phyloP scores from a whole-genome alignment of 1,140 invertebrate genomes.

The Trachelipus rathkii region DNA sequence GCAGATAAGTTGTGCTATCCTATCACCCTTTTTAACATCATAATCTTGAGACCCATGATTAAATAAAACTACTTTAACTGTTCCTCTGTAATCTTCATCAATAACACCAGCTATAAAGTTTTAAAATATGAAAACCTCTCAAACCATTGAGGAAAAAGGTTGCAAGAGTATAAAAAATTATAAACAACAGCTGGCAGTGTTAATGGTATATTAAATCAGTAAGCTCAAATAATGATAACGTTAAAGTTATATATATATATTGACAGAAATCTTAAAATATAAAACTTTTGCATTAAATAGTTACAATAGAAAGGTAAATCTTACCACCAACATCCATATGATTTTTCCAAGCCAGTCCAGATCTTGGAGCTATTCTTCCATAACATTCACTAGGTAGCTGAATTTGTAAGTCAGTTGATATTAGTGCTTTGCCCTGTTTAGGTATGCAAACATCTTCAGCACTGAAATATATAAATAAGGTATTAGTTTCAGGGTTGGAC shows the following conservation, averaged over 20 bases:
- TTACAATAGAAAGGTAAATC: not conserved
- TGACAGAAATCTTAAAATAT: too few relatives aligned
- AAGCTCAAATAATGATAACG: too few relatives aligned
- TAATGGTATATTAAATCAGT: too few relatives aligned
- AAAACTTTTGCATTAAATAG: too few relatives aligned
- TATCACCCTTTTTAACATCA: conserved; percentile 75
- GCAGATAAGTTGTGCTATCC: conserved; percentile 94
- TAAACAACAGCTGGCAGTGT: too few relatives aligned
- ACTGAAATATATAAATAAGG: conserved; percentile 54
- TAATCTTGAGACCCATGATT: conserved; percentile 84
- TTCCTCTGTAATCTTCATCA: conserved; percentile 88
- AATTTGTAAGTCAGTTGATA: conserved; percentile 89
- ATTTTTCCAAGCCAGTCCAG: conserved; percentile 89
- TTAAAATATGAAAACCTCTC: too few relatives aligned
- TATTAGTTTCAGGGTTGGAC: too few relatives aligned
- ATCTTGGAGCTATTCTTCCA: conserved; percentile 91
- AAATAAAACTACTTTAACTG: conserved; percentile 89
- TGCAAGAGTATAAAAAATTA: too few relatives aligned
- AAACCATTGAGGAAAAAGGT: too few relatives aligned
- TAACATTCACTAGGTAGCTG: conserved; percentile 83
- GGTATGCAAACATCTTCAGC: conserved; percentile 81
- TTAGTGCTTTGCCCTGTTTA: conserved; percentile 73
- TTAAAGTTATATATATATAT: too few relatives aligned
- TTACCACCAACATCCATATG: conserved; percentile 90
- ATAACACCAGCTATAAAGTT: conserved; percentile 76